Conservation (phyloP, 2,888 invertebrate species). For the Euphydryas editha region DNA sequence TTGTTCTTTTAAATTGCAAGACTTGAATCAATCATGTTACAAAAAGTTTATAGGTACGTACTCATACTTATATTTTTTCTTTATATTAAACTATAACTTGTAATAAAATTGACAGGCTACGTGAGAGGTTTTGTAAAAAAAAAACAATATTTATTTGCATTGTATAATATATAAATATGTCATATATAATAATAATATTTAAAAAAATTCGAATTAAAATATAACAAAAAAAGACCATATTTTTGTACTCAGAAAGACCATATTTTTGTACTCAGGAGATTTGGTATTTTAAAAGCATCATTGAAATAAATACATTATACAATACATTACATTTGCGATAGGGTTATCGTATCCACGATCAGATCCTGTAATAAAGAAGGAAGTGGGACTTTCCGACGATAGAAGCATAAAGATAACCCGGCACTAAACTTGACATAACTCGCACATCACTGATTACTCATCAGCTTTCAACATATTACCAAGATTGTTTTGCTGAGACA, state of each 20-base stretch:
- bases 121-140: no score
- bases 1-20: background rate
- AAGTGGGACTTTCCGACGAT: constrained; percentile 57
- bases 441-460: constrained; percentile 56
- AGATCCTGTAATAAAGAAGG: constrained; percentile 49
- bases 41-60: no score
- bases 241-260: no score
- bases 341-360: constrained; percentile 47
- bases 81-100: background rate
- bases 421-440: constrained; percentile 56
- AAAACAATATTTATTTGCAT: no score
- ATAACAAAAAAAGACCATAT: no score
- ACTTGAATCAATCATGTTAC: no score
- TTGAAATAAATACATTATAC: background rate
- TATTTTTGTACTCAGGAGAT: background rate
- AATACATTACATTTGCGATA: background rate
- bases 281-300: background rate
- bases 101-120: no score
- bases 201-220: no score
- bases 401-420: constrained; percentile 57
- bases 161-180: no score
- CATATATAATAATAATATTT: no score
- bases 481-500: constrained; percentile 49
- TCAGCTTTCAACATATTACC: constrained; percentile 47
- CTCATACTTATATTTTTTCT: no score